Percentiles rank a stretch among this genome's conserved stretches.
Evolutionary conservation across 2,888 invertebrate species (phyloP).

Genomic region (Listrodromus nycthemerus): DNA sequence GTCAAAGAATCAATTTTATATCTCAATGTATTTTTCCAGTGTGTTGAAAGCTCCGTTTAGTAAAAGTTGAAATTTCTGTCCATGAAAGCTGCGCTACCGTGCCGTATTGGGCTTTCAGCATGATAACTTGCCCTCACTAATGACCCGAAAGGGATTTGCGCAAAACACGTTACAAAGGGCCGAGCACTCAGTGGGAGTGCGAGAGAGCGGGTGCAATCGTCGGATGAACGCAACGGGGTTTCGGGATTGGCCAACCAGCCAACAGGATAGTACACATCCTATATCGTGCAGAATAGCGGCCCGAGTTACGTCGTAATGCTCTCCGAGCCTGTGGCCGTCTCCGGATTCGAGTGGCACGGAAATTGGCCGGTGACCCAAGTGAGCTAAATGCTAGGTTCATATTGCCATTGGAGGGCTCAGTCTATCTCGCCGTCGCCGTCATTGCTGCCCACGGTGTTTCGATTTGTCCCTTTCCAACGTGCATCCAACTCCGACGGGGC

Average conservation of each 20-base stretch:
- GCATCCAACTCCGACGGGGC: conserved; percentile 12
- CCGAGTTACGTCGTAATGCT: conserved; percentile 33
- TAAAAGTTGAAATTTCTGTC: too few species aligned
- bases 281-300: conserved; percentile 17
- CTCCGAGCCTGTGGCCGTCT: conserved; percentile 48
- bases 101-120: conserved; percentile 29
- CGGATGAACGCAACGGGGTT: conserved; percentile 11
- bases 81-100: conserved; percentile 41
- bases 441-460: conserved; percentile 26
- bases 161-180: conserved; percentile 17
- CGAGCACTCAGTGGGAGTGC: not conserved
- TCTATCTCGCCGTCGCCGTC: conserved; percentile 52
- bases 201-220: not conserved
- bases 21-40: too few species aligned
- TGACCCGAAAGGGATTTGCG: conserved; percentile 56
- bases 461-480: conserved; percentile 48
- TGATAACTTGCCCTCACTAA: conserved; percentile 52
- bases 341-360: conserved; percentile 60
- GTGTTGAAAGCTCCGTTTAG: too few species aligned
- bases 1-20: too few species aligned
- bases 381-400: conserved; percentile 75
- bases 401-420: conserved; percentile 70
- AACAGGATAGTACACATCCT: conserved; percentile 39
- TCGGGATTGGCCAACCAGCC: conserved; percentile 9
- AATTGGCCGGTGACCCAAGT: conserved; percentile 74